phyloP scores from a whole-genome alignment of 2,888 invertebrate species.

The Yponomeuta evonymella region DNA sequence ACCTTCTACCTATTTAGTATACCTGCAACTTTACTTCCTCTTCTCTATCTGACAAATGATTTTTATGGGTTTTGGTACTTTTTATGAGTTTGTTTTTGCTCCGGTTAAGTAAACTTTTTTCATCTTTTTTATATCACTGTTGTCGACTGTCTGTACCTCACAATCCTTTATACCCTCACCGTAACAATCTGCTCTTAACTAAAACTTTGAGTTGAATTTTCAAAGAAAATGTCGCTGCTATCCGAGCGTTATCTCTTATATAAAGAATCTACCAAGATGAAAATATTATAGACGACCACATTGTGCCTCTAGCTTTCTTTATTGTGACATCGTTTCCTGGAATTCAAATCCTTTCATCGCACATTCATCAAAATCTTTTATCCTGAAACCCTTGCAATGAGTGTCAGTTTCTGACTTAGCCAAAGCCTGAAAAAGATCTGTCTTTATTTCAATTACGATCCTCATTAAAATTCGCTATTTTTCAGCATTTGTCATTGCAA shows the following conservation, averaged over 20 bases:
- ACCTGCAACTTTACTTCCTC: slow-evolving; percentile 39
- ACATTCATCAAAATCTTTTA: slow-evolving; percentile 7
- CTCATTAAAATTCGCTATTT: background rate
- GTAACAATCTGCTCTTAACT: slow-evolving; percentile 36
- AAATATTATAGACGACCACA: slow-evolving; percentile 31
- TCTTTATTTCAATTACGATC: background rate
- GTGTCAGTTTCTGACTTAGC: background rate
- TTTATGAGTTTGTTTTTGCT: slow-evolving; percentile 4
- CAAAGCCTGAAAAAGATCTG: background rate
- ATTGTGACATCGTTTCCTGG: slow-evolving; percentile 4
- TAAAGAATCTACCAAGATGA: background rate
- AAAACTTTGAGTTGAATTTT: slow-evolving; percentile 48
- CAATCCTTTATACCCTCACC: slow-evolving; percentile 34
- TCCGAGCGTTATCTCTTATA: background rate
- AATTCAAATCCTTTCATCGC: slow-evolving; percentile 11
- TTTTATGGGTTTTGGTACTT: background rate
- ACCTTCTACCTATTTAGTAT: slow-evolving; percentile 44
- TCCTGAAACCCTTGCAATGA: slow-evolving; percentile 10
- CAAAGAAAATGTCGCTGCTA: slow-evolving; percentile 38
- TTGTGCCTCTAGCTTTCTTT: slow-evolving; percentile 54
- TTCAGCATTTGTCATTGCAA: slow-evolving; percentile 22
- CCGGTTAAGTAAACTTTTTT: background rate
- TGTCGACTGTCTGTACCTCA: slow-evolving; percentile 50
- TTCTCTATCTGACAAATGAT: slow-evolving; percentile 26
- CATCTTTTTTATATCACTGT: slow-evolving; percentile 19